phyloP scores from a whole-genome alignment of 1,140 invertebrate genomes.

The Brachionus koreanus region DNA sequence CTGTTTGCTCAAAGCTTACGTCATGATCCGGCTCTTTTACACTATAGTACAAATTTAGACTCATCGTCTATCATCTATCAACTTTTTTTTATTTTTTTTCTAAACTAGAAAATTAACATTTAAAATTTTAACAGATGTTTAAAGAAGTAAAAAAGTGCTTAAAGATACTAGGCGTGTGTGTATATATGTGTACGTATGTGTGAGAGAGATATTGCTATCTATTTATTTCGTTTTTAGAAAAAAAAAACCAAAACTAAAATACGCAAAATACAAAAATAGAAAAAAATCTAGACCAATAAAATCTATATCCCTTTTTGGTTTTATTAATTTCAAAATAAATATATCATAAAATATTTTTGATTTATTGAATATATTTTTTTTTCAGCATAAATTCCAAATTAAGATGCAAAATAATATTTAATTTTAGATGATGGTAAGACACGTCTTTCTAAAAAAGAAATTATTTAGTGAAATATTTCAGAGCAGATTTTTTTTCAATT shows the following conservation, averaged over 20 bases:
- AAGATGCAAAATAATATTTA: conserved; percentile 16
- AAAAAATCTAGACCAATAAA: too few relatives aligned
- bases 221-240: neutral
- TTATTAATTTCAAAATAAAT: neutral
- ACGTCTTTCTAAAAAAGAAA: neutral
- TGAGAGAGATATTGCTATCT: neutral
- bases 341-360: neutral
- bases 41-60: conserved; percentile 13
- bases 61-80: neutral
- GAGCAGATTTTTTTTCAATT: too few relatives aligned
- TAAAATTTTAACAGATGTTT: neutral
- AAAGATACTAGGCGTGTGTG: neutral
- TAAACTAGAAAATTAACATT: neutral
- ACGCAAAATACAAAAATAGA: neutral
- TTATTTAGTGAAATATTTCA: neutral
- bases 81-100: neutral
- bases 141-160: neutral
- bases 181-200: too few relatives aligned
- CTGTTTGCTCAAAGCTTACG: neutral
- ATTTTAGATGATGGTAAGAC: neutral
- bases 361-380: neutral
- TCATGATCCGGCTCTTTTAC: conserved; percentile 11
- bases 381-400: neutral
- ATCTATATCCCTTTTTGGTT: neutral
- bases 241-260: neutral